Evolutionary conservation across 1,140 invertebrate species (phyloP), one percentile per base, ranked within the genome.

Genomic region (Agrypnia vestita): DNA sequence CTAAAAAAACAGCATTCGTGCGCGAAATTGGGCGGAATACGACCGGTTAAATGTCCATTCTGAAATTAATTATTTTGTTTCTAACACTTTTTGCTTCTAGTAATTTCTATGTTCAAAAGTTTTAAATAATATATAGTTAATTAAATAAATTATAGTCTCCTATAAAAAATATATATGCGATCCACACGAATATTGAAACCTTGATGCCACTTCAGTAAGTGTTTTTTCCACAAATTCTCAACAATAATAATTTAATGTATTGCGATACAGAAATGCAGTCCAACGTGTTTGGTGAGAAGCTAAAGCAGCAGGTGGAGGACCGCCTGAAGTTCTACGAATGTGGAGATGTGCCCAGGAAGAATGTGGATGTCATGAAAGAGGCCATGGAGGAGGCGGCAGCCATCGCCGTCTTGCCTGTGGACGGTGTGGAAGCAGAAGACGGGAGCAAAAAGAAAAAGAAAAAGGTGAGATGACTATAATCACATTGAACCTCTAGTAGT

Each of bases 361-460:
- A 99, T 89, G 92, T 98, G 73, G 98, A 99, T 73, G 98, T 99
- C 0, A 99, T 99, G 98, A 93, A 95, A 84, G 95, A 97, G 86
- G 98, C 98, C 0, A 91, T 97, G 8, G 92, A 94, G 78, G 96
- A 94, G 84, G 90, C 89, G 12, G 88, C 90, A 0, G 84, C 89
- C 15, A 85, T 91, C 77, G 78, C 87, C 76, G 80, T 85, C 85
- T n/a, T 81, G 83, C 11, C 84, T 86, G 12, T 85, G 86, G 73
- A 89, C 88, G 81, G 87, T 87, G 47, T 91, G 90, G 81, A 91
- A 90, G 72, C 90, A 90, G 78, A 90, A 89, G 79, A 89, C 87
- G 76, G 86, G 85, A 35, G 1, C 25, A 79, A 85, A 12, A 84
- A 84, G 21, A 86, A 86, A 78, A 87, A 87, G 84, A 88, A 87